Evolutionary conservation across 2,888 invertebrate genomes (phyloP).

Genomic region (Drosophila silvestris): DNA sequence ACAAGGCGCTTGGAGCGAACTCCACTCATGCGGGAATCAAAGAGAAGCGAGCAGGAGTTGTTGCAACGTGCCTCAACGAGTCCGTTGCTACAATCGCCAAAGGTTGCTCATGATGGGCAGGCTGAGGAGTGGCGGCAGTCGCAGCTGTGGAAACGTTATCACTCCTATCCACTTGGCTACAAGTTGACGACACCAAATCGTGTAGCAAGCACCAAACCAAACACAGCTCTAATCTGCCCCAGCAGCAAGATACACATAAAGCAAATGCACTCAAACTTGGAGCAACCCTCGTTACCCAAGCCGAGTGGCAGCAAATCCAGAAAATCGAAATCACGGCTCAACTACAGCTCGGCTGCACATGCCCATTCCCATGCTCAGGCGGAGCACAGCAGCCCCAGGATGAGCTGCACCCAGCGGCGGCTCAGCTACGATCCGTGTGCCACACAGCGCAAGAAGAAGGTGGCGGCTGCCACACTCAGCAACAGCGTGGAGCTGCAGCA

Average conservation of each 20-base stretch:
- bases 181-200: neutral
- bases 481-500: slow-evolving; percentile 9
- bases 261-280: slow-evolving; percentile 6
- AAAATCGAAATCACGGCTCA: slow-evolving; percentile 1
- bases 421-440: slow-evolving; percentile 57
- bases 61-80: slow-evolving; percentile 42
- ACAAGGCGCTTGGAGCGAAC: neutral
- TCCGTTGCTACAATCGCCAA: slow-evolving; percentile 21
- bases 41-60: slow-evolving; percentile 1
- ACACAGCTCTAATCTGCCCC: neutral
- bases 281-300: neutral
- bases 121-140: slow-evolving; percentile 19
- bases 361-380: slow-evolving; percentile 39
- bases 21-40: neutral
- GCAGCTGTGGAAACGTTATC: slow-evolving; percentile 36
- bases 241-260: slow-evolving; percentile 23
- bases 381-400: slow-evolving; percentile 10
- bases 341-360: slow-evolving; percentile 33
- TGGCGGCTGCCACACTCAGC: neutral
- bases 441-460: slow-evolving; percentile 19
- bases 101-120: too few relatives aligned
- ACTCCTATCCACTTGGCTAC: slow-evolving; percentile 20
- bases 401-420: slow-evolving; percentile 51
- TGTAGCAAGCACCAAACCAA: neutral
- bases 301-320: neutral